phyloP scores from a whole-genome alignment of 2,113 vertebrate genomes.

The Hydrolagus affinis region DNA sequence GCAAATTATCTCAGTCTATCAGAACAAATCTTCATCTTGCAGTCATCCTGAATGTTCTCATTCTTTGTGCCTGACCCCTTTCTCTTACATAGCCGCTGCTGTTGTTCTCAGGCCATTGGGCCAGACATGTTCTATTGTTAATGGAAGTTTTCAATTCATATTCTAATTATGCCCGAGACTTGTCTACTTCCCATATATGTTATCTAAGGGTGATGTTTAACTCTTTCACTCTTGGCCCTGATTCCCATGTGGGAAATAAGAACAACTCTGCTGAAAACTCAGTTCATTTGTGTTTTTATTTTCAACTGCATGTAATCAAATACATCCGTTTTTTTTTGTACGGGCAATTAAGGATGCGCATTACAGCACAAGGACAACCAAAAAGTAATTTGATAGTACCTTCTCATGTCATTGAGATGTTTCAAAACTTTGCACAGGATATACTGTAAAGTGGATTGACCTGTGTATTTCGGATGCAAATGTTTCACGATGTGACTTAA shows the following conservation, averaged over 20 bases:
- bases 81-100: conserved; percentile 37
- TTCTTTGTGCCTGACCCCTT: conserved; percentile 40
- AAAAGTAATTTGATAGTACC: no score
- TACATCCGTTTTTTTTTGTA: no score
- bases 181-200: conserved; percentile 49
- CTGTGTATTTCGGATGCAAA: no score
- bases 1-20: conserved; percentile 62
- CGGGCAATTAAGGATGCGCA: no score
- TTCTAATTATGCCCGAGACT: conserved; percentile 38
- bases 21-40: conserved; percentile 56
- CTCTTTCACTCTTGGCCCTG: neutral
- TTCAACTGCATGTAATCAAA: no score
- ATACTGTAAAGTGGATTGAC: no score
- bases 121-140: conserved; percentile 42
- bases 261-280: neutral
- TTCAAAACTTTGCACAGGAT: no score
- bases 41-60: conserved; percentile 50
- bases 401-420: no score
- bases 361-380: no score
- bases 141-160: conserved; percentile 42
- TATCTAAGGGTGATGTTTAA: conserved; percentile 35
- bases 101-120: conserved; percentile 51
- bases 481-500: no score
- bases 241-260: neutral
- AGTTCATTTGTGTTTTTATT: neutral